Conservation (phyloP, 2,113 vertebrate genomes). For the Callipepla squamata region DNA sequence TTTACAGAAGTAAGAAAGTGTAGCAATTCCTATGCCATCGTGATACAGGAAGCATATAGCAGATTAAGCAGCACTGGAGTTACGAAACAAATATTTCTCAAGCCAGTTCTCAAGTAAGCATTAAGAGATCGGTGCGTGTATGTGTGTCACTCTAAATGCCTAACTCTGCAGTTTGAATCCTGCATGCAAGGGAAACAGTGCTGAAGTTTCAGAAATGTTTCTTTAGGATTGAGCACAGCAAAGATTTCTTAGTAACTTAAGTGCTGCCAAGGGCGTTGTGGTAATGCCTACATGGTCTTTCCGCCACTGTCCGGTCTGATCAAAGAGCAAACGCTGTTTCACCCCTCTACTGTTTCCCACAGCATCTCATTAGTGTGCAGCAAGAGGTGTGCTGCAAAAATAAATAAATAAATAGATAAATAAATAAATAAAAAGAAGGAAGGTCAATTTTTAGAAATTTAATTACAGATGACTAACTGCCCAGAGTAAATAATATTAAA, state of each 20-base stretch:
- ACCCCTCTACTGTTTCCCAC: neutral
- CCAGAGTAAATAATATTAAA: constrained; percentile 42
- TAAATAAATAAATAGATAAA: neutral
- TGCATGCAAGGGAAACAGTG: rapidly evolving
- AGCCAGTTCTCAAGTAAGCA: neutral
- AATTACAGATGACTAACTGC: constrained; percentile 18
- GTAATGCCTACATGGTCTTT: neutral
- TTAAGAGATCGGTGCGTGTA: neutral
- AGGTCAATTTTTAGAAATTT: constrained; percentile 24
- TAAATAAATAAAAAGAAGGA: too few species aligned
- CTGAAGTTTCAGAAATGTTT: neutral
- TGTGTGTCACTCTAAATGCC: neutral
- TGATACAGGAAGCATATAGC: neutral
- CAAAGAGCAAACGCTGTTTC: neutral
- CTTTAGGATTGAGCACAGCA: neutral
- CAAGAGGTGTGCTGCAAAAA: neutral
- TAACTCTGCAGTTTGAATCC: neutral
- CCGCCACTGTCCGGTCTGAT: neutral
- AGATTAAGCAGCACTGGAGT: neutral
- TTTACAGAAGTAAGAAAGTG: neutral
- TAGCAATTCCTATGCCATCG: neutral
- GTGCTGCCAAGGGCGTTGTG: neutral
- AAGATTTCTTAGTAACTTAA: neutral
- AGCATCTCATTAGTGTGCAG: neutral
- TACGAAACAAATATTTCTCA: neutral